A percentile compares a stretch with the other conserved stretches of the same genome.
phyloP scores from a whole-genome alignment of 2,888 invertebrate species.

The Agrilus mali region DNA sequence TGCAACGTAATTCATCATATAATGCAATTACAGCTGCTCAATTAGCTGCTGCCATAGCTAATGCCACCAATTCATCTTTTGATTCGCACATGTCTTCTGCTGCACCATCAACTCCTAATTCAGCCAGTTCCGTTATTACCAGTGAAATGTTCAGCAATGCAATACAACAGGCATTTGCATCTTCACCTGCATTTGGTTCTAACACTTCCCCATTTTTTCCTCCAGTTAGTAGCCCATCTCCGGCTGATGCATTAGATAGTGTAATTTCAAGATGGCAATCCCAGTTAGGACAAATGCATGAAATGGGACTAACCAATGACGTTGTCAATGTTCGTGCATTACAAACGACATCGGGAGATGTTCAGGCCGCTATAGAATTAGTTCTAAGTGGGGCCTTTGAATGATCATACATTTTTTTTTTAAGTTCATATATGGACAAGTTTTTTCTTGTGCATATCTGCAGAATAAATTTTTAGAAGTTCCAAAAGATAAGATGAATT shows the following conservation, averaged over 20 bases:
- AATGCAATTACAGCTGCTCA: conserved; percentile 59
- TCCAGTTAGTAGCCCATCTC: conserved; percentile 10
- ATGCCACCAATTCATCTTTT: conserved; percentile 33
- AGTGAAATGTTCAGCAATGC: conserved; percentile 71
- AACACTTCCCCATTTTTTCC: conserved; percentile 11
- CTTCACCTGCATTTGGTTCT: conserved; percentile 17
- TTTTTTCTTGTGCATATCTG: too few species aligned
- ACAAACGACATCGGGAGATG: conserved; percentile 67
- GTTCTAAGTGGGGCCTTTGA: conserved; percentile 56
- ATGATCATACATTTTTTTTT: conserved; percentile 9
- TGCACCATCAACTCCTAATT: conserved; percentile 11
- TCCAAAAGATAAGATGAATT: too few species aligned
- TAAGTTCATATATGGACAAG: too few species aligned
- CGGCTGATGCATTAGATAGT: conserved; percentile 20
- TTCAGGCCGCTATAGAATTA: conserved; percentile 82
- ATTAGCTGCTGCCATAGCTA: conserved; percentile 59
- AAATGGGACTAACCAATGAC: conserved; percentile 82
- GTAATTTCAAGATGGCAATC: conserved; percentile 33
- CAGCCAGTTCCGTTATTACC: conserved; percentile 43
- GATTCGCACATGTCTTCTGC: conserved; percentile 21
- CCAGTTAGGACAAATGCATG: conserved; percentile 71
- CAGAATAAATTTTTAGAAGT: too few species aligned
- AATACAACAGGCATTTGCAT: conserved; percentile 52
- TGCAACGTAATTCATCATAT: conserved; percentile 27
- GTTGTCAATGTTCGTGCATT: conserved; percentile 74